Base-by-base conservation (phyloP, 2,888 invertebrate species). In the Isotomurus palustris region DNA sequence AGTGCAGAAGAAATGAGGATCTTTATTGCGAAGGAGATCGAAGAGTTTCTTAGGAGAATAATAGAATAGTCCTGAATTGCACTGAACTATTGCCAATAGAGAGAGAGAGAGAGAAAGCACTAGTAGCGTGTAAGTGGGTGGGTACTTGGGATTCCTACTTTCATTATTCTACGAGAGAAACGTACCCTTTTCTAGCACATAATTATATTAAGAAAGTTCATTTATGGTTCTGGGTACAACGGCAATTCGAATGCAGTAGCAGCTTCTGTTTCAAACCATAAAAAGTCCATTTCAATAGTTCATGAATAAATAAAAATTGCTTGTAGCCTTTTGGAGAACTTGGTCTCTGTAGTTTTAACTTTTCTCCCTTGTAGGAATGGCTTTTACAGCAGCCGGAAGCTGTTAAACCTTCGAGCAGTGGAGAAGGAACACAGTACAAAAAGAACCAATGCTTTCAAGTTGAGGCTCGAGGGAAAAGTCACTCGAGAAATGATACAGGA, bases 151-250 rank as follows among this genome's bases (percentile, higher is more conserved):
- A n/a, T n/a, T n/a, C n/a, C n/a, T n/a, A n/a, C n/a, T n/a, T n/a
- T n/a, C n/a, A n/a, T n/a, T n/a, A n/a, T n/a, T n/a, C n/a, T n/a
- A n/a, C n/a, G n/a, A n/a, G 8, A 38, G 17, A 38, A 38, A 19
- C 8, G n/a, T 17, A 38, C 19, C 17, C 19, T 14, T 19, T 14
- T 38, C 38, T 17, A 38, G 38, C 21, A 29, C 32, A 49, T 49
- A 49, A 49, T 49, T 49, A 35, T 35, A 49, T 49, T 49, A 49
- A 49, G 28, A 49, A 49, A n/a, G 21, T 49, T 49, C 48, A 49
- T 49, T 49, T 49, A 49, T 22, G 48, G 35, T 22, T 14, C 19
- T 17, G 19, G 32, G 35, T 27, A 49, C 14, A 35, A 28, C 17
- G 32, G 35, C 17, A 35, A 49, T 25, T 24, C 29, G 43, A 14